Evolutionary conservation across 37 sponge, comb jelly and placozoan genomes (phyloP), one percentile per base, ranked within the genome.

Genomic region (Ianthella basta): DNA sequence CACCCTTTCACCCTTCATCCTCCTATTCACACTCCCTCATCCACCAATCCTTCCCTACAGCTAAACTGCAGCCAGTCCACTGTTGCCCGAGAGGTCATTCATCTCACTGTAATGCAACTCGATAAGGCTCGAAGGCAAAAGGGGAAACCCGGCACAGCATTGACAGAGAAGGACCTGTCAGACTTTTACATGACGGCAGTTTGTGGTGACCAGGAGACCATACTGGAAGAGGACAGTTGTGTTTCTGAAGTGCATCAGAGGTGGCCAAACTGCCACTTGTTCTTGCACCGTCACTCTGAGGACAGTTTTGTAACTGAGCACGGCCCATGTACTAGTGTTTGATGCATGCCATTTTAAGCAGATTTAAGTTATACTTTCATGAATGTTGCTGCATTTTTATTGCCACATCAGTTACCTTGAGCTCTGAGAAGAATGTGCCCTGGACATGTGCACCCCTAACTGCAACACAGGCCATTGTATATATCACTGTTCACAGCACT

Each of bases 171-270:
- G 14, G 86, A 93, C 37, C 57, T 89, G 44, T 29, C 53, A 15
- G 90, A 87, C 59, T 93, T 89, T 41, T 93, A 87, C 57, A 35
- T 93, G 15, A 82, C 87, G 6, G 87, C 87, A 14, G 5, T 30
- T 0, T 39, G 24, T n/a, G 73, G 73, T 23, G 44, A 60, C 41
- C 35, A 53, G n/a, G 73, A 84, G 36, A 19, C 0, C 6, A 40
- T 84, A 20, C 15, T 84, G 10, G 35, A 25, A 39, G 15, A 55
- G 20, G 34, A 65, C n/a, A 55, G 69, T 59, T 53, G 33, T 39
- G 39, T 70, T 24, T 0, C 53, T 21, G 30, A 84, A 1, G 60
- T 84, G 20, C 33, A 30, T 20, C 69, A 55, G 15, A 41, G 41
- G 21, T 70, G 55, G 55, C 53, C 55, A 29, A 84, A 84, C 16